phyloP scores from a whole-genome alignment of 2,888 invertebrate genomes.

The Deroplatys truncata region DNA sequence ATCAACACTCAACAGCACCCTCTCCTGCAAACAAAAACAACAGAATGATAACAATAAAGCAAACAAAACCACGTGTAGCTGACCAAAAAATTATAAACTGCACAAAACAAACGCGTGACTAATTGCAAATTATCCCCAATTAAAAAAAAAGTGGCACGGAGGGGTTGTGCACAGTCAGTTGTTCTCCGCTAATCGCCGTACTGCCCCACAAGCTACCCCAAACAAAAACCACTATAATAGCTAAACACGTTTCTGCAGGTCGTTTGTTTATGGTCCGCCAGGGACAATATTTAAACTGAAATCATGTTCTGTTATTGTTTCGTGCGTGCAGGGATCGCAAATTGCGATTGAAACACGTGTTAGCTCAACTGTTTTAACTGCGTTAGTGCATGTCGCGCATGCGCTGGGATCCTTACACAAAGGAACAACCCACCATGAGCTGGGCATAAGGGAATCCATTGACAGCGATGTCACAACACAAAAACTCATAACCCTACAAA shows the following conservation, averaged over 20 bases:
- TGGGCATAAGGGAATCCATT: neutral
- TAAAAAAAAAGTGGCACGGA: neutral
- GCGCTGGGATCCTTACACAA: too few species aligned
- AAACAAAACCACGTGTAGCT: neutral
- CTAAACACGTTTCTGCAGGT: conserved; percentile 5
- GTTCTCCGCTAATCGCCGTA: neutral
- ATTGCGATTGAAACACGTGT: neutral
- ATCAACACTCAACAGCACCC: neutral
- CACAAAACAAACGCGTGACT: neutral
- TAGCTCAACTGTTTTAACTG: neutral
- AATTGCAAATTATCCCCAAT: conserved; percentile 16
- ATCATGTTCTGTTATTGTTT: conserved; percentile 2
- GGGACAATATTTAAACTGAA: neutral
- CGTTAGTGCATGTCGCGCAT: neutral
- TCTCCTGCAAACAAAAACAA: neutral
- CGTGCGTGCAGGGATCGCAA: neutral
- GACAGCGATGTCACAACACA: neutral
- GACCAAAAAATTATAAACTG: neutral
- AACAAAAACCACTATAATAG: conserved; percentile 2
- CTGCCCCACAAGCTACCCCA: neutral
- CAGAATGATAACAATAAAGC: neutral
- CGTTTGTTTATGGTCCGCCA: neutral
- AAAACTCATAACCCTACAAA: too few species aligned
- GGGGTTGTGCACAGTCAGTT: neutral
- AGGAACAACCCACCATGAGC: too few species aligned